Evolutionary conservation across 2,888 invertebrate genomes (phyloP), one percentile per base, ranked within the genome.

Genomic region (Lathronympha strigana): DNA sequence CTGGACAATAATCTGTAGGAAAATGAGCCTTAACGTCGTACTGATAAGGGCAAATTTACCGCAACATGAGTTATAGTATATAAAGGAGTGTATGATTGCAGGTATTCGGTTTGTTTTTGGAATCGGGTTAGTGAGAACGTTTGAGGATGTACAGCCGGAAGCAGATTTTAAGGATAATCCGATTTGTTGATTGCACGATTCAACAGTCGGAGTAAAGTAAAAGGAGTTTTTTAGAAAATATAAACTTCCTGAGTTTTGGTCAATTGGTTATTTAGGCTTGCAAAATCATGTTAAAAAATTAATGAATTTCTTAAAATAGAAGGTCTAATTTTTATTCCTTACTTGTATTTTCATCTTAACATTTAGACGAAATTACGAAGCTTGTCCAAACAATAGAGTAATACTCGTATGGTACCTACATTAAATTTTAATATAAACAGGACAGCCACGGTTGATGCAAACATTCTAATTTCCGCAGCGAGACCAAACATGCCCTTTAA

Each of bases 71-170:
- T 13, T 28, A 2, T 4, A 47, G 38, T 50, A 57, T 63, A 43
- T 25, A 17, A 23, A 50, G 57, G 43, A 25, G 25, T 19, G 28
- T 49, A 23, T 43, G 23, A 57, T 19, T 31, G 43, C 49, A 54
- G 51, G 45, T 38, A 58, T 51, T 60, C 15, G 60, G 60, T 25
- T 47, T 33, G 60, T 64, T 64, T 58, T 53, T 19, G 51, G 53
- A 53, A 53, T 51, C 58, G 45, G 43, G 64, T 64, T 64, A 47
- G 45, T 63, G 31, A 54, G 61, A 43, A 28, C 43, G 33, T 58
- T 47, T 58, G 47, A 47, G 36, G 23, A 36, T 49, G 36, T 47
- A 47, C 15, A 47, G 21, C 49, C 23, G 47, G 23, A 33, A 49
- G 33, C 23, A 23, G 36, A 28, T 33, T 11, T 57, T 19, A 31